Conservation (phyloP, 2,113 vertebrate genomes). For the Vicugna pacos region DNA sequence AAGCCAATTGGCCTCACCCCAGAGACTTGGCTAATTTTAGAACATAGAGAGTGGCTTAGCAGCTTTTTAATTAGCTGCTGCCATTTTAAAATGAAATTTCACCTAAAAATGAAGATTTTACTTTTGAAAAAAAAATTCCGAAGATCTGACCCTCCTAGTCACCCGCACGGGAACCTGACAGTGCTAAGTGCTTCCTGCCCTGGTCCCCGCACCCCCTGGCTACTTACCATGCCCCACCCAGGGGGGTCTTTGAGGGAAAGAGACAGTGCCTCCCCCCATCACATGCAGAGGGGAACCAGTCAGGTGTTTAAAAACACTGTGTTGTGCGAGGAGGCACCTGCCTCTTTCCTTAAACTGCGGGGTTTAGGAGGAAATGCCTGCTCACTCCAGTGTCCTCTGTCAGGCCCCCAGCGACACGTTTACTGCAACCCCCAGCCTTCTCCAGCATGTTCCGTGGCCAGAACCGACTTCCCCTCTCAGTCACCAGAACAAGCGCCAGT, state of each 20-base stretch:
- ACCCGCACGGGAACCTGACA: neutral
- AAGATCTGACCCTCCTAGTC: neutral
- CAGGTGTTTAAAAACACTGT: neutral
- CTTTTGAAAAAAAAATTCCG: neutral
- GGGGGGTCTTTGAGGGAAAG: neutral
- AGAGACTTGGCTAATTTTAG: neutral
- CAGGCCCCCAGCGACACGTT: fast-evolving
- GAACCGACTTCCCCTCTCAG: neutral
- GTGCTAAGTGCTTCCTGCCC: neutral
- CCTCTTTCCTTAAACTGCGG: no score
- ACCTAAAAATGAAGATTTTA: neutral
- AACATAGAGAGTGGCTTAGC: neutral
- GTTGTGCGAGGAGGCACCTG: no score
- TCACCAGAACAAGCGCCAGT: fast-evolving
- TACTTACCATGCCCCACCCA: no score
- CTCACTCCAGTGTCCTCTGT: fast-evolving
- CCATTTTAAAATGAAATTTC: neutral
- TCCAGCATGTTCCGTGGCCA: fast-evolving
- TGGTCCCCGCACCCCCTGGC: neutral
- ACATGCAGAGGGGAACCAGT: fast-evolving
- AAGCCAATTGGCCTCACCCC: neutral
- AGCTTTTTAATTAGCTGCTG: neutral
- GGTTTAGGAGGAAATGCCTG: neutral
- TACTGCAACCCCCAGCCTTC: neutral
- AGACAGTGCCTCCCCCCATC: fast-evolving